phyloP scores from a whole-genome alignment of 64 coral and sea anemone genomes.

The Montipora sp. region DNA sequence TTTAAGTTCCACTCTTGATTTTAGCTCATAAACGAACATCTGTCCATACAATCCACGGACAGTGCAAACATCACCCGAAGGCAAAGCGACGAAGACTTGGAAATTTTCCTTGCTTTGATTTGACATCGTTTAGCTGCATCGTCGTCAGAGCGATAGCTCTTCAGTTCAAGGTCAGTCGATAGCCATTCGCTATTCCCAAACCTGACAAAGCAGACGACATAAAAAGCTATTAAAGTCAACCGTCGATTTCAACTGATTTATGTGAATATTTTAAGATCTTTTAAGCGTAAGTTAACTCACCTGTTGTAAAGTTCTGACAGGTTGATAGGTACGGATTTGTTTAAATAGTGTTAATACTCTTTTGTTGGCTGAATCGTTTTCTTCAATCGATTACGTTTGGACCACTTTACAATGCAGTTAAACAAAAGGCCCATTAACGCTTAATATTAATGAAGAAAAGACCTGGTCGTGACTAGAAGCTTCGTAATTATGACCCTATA shows the following conservation, averaged over 20 bases:
- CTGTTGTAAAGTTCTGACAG: constrained; percentile 15
- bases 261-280: background rate
- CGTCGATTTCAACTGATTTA: background rate
- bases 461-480: too few relatives aligned
- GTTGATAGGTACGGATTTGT: background rate
- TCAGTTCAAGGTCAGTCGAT: background rate
- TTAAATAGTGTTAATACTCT: background rate
- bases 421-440: too few relatives aligned
- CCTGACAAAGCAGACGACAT: background rate
- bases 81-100: constrained; percentile 84
- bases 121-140: background rate
- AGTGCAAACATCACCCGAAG: constrained; percentile 82
- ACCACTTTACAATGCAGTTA: background rate
- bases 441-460: too few relatives aligned
- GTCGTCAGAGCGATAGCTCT: too few relatives aligned
- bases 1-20: constrained; percentile 85
- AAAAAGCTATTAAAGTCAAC: background rate
- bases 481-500: too few relatives aligned
- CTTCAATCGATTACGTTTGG: too few relatives aligned
- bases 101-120: constrained; percentile 18
- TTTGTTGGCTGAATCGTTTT: background rate
- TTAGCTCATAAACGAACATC: constrained; percentile 82
- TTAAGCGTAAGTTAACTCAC: background rate
- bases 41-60: constrained; percentile 61
- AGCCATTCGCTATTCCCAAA: background rate